phyloP scores from a whole-genome alignment of 2,113 vertebrate species.

The Pheucticus melanocephalus region DNA sequence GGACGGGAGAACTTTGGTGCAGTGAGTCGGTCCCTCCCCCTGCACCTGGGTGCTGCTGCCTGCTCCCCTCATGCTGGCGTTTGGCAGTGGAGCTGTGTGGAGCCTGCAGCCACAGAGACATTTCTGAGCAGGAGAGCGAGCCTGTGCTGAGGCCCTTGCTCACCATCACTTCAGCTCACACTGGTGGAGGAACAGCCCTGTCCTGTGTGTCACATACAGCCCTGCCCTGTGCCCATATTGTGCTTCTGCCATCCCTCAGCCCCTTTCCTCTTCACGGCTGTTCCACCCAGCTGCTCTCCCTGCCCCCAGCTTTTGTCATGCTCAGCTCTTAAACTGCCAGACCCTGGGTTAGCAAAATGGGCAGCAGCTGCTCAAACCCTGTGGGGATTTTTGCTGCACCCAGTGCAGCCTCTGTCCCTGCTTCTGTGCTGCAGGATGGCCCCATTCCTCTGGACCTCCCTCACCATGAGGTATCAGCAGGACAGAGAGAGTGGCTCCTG shows the following conservation, averaged over 20 bases:
- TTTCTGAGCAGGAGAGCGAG: background rate
- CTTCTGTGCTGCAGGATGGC: background rate
- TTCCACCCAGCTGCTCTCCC: background rate
- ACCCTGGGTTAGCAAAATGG: no score
- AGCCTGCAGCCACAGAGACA: background rate
- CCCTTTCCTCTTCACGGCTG: background rate
- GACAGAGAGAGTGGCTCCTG: background rate
- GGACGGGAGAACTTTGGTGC: rapidly evolving
- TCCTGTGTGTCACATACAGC: background rate
- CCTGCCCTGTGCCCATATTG: rapidly evolving
- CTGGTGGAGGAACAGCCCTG: rapidly evolving
- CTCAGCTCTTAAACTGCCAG: background rate
- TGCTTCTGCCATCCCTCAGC: background rate
- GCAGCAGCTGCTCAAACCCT: background rate
- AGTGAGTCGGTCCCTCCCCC: rapidly evolving
- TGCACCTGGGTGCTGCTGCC: background rate
- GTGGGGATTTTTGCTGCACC: background rate
- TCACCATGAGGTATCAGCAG: rapidly evolving
- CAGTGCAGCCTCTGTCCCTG: background rate
- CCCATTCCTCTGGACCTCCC: rapidly evolving
- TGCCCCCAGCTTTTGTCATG: background rate
- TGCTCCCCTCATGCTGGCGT: rapidly evolving
- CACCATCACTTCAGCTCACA: background rate
- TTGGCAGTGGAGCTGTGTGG: background rate
- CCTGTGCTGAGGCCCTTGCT: background rate